Conservation (phyloP, 2,888 invertebrate genomes). For the Pocota personata region DNA sequence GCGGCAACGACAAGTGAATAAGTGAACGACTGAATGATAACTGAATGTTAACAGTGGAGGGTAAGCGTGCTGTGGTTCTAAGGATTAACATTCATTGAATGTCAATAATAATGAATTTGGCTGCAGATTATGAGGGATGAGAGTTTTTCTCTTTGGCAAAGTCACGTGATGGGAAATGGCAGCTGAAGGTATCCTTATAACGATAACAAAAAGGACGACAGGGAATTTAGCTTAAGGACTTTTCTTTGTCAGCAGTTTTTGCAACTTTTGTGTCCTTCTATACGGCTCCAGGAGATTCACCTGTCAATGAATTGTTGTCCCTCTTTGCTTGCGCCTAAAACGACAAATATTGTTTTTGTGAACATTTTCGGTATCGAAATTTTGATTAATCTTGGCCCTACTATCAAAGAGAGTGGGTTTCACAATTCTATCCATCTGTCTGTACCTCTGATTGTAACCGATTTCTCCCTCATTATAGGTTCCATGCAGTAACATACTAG, state of each 20-base stretch:
- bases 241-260: neutral
- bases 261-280: neutral
- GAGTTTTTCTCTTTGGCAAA: neutral
- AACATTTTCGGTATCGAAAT: no score
- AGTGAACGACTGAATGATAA: conserved; percentile 18
- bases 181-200: conserved; percentile 19
- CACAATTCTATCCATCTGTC: no score
- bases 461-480: no score
- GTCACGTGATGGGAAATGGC: conserved; percentile 8
- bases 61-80: neutral
- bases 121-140: conserved; percentile 30
- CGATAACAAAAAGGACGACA: neutral
- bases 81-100: conserved; percentile 56
- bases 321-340: neutral
- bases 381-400: no score
- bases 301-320: neutral
- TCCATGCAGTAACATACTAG: no score
- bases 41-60: neutral
- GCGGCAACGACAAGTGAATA: conserved; percentile 12
- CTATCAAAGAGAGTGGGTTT: no score
- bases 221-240: conserved; percentile 1
- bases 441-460: no score
- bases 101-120: conserved; percentile 54
- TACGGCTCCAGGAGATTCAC: neutral
- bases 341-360: no score